Percentiles rank a stretch among this genome's conserved stretches.
phyloP scores from a whole-genome alignment of 2,113 vertebrate genomes.

The Neogale vison region DNA sequence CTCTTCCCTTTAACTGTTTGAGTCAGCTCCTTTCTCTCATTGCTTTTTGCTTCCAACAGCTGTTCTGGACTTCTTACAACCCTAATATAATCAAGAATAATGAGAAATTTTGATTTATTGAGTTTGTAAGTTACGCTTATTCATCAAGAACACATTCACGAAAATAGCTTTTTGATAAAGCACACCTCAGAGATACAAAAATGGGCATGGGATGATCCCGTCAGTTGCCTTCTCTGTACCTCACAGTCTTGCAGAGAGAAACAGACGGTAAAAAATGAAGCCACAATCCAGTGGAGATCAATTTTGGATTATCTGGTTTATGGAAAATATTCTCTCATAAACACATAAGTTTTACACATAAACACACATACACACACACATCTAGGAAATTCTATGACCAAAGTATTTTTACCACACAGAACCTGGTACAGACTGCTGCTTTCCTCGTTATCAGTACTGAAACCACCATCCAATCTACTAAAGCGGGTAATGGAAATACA shows the following conservation, averaged over 20 bases:
- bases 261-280: not conserved
- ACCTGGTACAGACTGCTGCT: not conserved
- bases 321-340: not conserved
- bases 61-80: not conserved
- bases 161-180: slow-evolving; percentile 14
- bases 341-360: fast-evolving
- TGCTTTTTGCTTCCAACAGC: not conserved
- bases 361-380: not conserved
- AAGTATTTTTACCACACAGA: not conserved
- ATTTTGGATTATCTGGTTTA: not conserved
- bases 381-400: not conserved
- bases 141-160: slow-evolving; percentile 39
- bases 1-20: not conserved
- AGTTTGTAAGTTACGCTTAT: not conserved
- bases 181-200: not conserved
- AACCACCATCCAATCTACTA: not conserved
- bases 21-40: not conserved
- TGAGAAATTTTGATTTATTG: not conserved
- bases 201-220: not conserved
- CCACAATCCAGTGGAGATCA: not conserved
- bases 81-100: not conserved
- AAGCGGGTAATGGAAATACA: not conserved
- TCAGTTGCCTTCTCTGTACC: not conserved
- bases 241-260: not conserved
- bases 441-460: not conserved